Conservation (phyloP, 2,113 vertebrate species). For the Aspidoscelis tigris region DNA sequence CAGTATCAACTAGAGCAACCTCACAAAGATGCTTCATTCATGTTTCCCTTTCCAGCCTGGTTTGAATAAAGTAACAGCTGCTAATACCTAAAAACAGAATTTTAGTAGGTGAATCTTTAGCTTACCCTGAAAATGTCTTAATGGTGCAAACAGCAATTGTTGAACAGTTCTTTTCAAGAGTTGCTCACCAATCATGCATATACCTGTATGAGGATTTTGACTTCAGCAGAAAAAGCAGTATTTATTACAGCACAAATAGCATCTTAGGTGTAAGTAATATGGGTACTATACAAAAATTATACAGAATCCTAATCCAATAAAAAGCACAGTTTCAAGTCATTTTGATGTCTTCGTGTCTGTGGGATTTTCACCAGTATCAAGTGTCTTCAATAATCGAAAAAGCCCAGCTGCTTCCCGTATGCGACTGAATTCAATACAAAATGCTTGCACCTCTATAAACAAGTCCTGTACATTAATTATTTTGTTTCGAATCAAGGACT, state of each 20-base stretch:
- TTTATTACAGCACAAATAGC: slow-evolving; percentile 49
- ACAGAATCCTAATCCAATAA: slow-evolving; percentile 34
- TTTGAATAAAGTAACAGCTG: no score
- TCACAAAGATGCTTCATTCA: no score
- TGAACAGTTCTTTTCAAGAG: no score
- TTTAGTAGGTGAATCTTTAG: no score
- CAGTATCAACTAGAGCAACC: no score
- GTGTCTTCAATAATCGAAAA: slow-evolving; percentile 94
- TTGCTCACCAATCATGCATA: background rate
- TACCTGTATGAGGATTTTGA: background rate
- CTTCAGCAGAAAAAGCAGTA: slow-evolving; percentile 53
- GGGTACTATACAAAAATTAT: slow-evolving; percentile 52
- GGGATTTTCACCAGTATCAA: slow-evolving; percentile 93
- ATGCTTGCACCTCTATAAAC: slow-evolving; percentile 98
- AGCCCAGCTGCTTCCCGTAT: slow-evolving; percentile 97
- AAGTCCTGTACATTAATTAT: slow-evolving; percentile 99
- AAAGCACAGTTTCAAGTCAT: slow-evolving; percentile 51
- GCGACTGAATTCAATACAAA: slow-evolving; percentile 98
- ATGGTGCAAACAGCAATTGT: no score
- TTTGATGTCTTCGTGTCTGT: slow-evolving; percentile 88
- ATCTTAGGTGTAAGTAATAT: slow-evolving; percentile 15
- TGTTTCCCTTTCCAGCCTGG: no score
- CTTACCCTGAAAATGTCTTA: no score
- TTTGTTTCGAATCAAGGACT: slow-evolving; percentile 97
- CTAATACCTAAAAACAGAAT: no score